Evolutionary conservation across 1,140 invertebrate genomes (phyloP).

Genomic region (Drosophila novamexicana): DNA sequence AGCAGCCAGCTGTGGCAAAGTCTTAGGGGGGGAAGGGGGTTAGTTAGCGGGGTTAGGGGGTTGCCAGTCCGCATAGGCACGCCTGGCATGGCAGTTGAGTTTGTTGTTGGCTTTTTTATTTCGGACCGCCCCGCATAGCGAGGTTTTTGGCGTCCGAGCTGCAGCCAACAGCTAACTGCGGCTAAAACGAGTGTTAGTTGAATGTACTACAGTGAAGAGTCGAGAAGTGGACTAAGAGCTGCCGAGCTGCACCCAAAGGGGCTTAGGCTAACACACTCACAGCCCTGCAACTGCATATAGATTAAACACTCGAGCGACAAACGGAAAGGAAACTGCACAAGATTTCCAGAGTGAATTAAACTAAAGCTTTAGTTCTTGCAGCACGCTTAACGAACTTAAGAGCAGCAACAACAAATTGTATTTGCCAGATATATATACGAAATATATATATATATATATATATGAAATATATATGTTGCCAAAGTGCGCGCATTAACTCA

Average conservation of each 20-base stretch:
- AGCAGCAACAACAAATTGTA: slow-evolving; percentile 12
- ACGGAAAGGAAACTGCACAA: slow-evolving; percentile 13
- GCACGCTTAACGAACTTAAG: slow-evolving; percentile 36
- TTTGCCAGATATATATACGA: not conserved
- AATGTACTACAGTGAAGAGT: slow-evolving; percentile 23
- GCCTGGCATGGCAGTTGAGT: slow-evolving; percentile 60
- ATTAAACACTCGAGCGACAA: slow-evolving; percentile 45
- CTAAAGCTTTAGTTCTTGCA: slow-evolving; percentile 18
- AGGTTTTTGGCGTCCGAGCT: slow-evolving; percentile 34
- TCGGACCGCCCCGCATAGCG: slow-evolving; percentile 41
- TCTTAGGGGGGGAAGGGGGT: slow-evolving; percentile 1
- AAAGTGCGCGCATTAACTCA: slow-evolving; percentile 2
- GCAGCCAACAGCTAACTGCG: not conserved
- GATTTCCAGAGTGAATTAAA: slow-evolving; percentile 35
- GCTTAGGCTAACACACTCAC: not conserved
- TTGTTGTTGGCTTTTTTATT: slow-evolving; percentile 41
- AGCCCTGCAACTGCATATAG: slow-evolving; percentile 40
- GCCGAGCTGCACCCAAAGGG: not conserved
- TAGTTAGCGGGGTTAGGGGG: not conserved
- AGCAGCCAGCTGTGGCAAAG: not conserved
- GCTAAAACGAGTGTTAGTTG: slow-evolving; percentile 31
- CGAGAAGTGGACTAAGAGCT: slow-evolving; percentile 2
- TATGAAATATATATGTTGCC: not conserved
- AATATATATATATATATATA: not conserved
- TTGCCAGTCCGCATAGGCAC: slow-evolving; percentile 22